phyloP scores from a whole-genome alignment of 2,113 vertebrate genomes.

The Ellobius talpinus region DNA sequence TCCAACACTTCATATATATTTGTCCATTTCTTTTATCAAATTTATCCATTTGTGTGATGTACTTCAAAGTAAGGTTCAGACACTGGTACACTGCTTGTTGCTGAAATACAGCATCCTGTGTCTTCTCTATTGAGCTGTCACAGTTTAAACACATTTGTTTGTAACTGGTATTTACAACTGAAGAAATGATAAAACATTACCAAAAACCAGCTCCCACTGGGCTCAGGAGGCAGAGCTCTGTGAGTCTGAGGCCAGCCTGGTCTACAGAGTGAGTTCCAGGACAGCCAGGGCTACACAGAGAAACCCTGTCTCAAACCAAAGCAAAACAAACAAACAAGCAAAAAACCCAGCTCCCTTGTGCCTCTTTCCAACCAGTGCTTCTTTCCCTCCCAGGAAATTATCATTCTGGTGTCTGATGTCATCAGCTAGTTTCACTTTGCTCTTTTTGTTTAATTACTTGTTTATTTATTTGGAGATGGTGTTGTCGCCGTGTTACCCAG shows the following conservation, averaged over 20 bases:
- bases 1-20: background rate
- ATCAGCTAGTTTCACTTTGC: background rate
- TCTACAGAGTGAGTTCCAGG: background rate
- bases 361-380: background rate
- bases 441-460: background rate
- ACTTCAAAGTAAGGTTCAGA: background rate
- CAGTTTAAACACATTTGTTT: background rate
- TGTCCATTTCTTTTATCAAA: background rate
- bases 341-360: background rate
- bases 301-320: background rate
- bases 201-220: background rate
- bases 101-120: background rate
- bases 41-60: background rate
- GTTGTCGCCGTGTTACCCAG: background rate
- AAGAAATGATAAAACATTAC: background rate
- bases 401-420: background rate
- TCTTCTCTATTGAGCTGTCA: background rate
- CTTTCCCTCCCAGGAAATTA: background rate
- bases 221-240: background rate
- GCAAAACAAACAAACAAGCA: too few species aligned
- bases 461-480: background rate
- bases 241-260: background rate
- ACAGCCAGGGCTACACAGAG: background rate
- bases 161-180: background rate
- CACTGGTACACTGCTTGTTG: background rate